These are phyloP conservation scores for Ganaspis brasiliensis DNA, from an alignment of 2,888 invertebrate species.

Conservation along the genomic window DNA sequence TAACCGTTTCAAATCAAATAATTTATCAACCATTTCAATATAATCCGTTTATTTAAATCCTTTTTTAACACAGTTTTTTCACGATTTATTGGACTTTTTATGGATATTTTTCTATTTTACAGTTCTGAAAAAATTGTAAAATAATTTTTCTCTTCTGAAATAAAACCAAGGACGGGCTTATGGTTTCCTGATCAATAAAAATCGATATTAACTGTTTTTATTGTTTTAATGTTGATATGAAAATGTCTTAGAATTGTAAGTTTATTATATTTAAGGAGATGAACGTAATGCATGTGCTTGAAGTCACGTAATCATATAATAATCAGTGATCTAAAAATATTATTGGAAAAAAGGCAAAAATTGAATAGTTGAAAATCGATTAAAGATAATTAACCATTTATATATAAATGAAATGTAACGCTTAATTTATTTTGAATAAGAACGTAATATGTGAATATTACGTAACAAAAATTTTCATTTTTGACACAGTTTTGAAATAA, in stretches of 20 bases:
- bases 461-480: no score
- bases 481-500: no score
- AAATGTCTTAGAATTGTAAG: conserved; percentile 4
- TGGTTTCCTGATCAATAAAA: conserved; percentile 20
- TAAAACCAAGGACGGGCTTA: conserved; percentile 15
- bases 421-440: no score
- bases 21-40: no score
- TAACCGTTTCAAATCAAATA: no score
- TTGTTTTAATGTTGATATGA: background rate
- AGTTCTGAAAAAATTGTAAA: background rate
- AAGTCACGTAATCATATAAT: conserved; percentile 11
- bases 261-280: background rate
- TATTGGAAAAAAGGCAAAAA: background rate
- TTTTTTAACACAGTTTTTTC: background rate
- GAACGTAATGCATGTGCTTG: conserved; percentile 8
- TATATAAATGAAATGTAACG: background rate
- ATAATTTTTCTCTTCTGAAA: conserved; percentile 8
- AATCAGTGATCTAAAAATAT: background rate
- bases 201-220: background rate
- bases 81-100: background rate
- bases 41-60: no score
- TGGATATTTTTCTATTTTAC: background rate
- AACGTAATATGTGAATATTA: no score
- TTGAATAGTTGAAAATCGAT: background rate
- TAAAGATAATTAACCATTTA: background rate